Evolutionary conservation across 2,797 vertebrate genomes (phyloP).

Genomic region (Crocidura indochinensis): DNA sequence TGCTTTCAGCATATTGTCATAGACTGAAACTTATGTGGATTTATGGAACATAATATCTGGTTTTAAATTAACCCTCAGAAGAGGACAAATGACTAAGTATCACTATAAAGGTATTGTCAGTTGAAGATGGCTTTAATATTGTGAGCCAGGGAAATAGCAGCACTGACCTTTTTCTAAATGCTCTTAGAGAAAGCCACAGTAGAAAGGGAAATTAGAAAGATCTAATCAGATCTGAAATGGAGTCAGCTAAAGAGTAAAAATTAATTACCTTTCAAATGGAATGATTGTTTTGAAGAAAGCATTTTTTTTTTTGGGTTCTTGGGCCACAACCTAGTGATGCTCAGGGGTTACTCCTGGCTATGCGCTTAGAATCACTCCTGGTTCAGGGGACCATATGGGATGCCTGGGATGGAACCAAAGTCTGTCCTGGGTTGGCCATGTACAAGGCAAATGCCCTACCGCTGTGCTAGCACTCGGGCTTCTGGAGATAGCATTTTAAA

Average conservation of each 20-base stretch:
- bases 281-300: no score
- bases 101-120: constrained; percentile 5
- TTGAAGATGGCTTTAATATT: background rate
- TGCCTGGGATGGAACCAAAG: no score
- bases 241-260: constrained; percentile 24
- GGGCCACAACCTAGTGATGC: no score
- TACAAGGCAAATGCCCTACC: no score
- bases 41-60: constrained; percentile 13
- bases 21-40: background rate
- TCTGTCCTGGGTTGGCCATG: no score
- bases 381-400: no score
- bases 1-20: background rate
- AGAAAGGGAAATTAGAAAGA: background rate
- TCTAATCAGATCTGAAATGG: constrained; percentile 21
- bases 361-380: no score
- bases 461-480: no score
- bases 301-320: no score
- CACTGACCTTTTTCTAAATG: background rate
- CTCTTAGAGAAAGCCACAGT: background rate
- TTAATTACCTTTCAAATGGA: constrained; percentile 9
- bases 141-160: constrained; percentile 12
- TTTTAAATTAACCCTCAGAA: constrained; percentile 51
- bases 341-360: no score
- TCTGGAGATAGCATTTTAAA: constrained; percentile 42
- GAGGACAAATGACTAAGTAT: background rate